These are phyloP conservation scores for Callipepla squamata DNA, from an alignment of 2,113 vertebrate species.

Conservation along the genomic window DNA sequence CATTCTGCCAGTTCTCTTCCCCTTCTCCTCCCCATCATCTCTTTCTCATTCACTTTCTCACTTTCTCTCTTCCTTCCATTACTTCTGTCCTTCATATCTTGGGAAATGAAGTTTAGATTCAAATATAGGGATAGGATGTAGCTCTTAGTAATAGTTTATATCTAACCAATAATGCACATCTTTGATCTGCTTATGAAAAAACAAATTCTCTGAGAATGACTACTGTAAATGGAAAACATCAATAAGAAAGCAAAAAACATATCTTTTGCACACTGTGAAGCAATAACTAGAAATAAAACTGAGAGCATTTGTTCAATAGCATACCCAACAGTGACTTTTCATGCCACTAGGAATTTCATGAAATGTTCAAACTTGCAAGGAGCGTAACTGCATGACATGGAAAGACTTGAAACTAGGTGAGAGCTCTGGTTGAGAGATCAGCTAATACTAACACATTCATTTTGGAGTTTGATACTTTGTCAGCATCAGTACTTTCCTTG, in stretches of 20 bases:
- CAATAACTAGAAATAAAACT: not conserved
- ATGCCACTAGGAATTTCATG: not conserved
- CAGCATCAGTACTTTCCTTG: not conserved
- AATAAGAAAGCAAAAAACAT: not conserved
- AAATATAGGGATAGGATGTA: not conserved
- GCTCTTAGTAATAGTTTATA: not conserved
- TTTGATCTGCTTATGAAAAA: not conserved
- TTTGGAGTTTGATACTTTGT: not conserved
- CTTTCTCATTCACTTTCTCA: not conserved
- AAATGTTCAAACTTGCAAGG: not conserved
- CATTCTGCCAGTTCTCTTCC: not conserved
- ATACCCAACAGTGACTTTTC: not conserved
- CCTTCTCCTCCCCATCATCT: too few relatives aligned
- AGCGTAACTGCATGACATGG: not conserved
- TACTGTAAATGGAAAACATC: not conserved
- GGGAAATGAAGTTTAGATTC: not conserved
- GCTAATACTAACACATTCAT: not conserved
- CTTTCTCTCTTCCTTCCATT: not conserved
- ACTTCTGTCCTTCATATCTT: not conserved
- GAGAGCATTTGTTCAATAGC: not conserved
- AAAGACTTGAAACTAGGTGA: not conserved
- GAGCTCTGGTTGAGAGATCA: not conserved
- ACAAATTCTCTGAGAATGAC: not conserved
- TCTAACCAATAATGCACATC: not conserved
- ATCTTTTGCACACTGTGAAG: not conserved